Base-by-base conservation (phyloP, 2,797 vertebrate genomes). In the Myoxocephalus aenaeus region DNA sequence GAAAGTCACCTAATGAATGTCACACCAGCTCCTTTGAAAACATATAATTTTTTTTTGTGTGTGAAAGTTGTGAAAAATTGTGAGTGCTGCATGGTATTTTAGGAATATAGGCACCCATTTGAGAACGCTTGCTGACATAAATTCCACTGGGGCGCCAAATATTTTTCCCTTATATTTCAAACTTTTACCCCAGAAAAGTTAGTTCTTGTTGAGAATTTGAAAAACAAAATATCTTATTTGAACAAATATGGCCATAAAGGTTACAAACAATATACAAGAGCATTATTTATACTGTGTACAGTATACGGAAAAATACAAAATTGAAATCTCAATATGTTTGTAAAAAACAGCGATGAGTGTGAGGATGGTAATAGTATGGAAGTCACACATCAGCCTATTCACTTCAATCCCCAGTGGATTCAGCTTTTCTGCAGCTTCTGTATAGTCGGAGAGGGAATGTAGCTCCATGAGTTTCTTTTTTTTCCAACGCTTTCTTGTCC, bases 1-100 rank as follows among this genome's bases (percentile, higher is more conserved):
- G 48, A 79, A 76, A 88, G 70, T 83, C 64, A 63, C 25, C 83
- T 81, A 87, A 89, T 89, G 82, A 89, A 84, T 82, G 82, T 90
- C 84, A 87, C 73, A 75, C 42, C 58, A 69, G 75, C 53, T 48
- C 40, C 78, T 82, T 85, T 90, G 83, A 88, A 83, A 75, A 46
- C 40, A 70, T n/a, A n/a, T n/a, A n/a, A n/a, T 40, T 40, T 40
- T 27, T 27, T 27, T 27, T 27, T 27, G 3, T 32, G 3, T 32
- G 3, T 32, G 1, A 48, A 78, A 67, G 58, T 27, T 27, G 25
- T 27, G 25, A 27, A 65, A 69, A 77, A 32, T 57, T 68, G 62
- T 65, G 83, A 77, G 51, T 15, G 48, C 22, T 73, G 59, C 36
- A 27, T 53, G 77, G 54, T 81, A 82, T 85, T 86, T 88, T 83